Evolutionary conservation across 2,888 invertebrate genomes (phyloP), one percentile per base, ranked within the genome.

Genomic region (Drosophila paranaensis): DNA sequence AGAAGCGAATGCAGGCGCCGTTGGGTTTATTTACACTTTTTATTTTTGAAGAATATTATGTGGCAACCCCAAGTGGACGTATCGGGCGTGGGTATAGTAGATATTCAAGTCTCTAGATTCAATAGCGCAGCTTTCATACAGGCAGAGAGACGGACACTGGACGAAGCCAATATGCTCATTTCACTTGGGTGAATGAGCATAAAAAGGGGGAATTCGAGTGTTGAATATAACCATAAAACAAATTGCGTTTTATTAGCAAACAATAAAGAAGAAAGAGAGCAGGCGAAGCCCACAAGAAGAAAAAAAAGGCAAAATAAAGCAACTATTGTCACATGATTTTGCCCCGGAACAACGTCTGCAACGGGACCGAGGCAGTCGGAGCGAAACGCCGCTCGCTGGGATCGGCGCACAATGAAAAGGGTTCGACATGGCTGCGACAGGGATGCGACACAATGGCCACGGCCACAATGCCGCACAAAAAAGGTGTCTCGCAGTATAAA

Each of bases 161-260:
- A 27, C 27, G 6, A 27, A 6, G 5, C 27, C 27, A 27, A 27
- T 27, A 27, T 27, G 6, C 27, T 27, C 27, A 27, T 5, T 27
- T 5, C 27, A 27, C 0, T 27, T 27, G 27, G 27, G 27, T 20
- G 20, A 27, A 27, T 27, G 27, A 27, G 6, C 6, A 27, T 27
- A 27, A 42, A 27, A 54, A 39, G 37, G 42, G 20, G 42, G 14
- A 50, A 13, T 27, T 30, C 20, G 42, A 20, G 54, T 51, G 63
- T 40, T 62, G 55, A 57, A 55, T 58, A 57, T 50, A 60, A 66
- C 64, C 57, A 82, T 62, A 80, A 80, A 84, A 75, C 79, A 89
- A 89, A 89, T 89, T 87, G 85, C 79, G 75, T 89, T 89, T 84
- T 89, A 84, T 84, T 87, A 84, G 82, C 65, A 63, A 77, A 60